A percentile compares a stretch with the other conserved stretches of the same genome.
Evolutionary conservation across 92 coral and sea anemone genomes (phyloP).

Genomic region (Epizoanthus fatuus): DNA sequence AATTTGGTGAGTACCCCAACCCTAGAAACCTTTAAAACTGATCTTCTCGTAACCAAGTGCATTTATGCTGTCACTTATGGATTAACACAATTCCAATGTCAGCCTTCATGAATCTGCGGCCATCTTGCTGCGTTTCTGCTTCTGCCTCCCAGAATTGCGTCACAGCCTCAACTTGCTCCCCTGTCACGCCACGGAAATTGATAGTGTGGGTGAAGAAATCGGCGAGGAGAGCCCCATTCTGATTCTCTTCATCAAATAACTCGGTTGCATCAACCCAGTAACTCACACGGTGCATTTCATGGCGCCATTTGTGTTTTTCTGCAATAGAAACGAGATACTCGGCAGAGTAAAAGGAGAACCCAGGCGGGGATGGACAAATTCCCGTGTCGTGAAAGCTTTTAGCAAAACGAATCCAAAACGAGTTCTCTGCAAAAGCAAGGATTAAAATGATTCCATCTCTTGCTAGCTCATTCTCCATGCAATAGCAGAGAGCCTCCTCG

Average conservation of each 20-base stretch:
- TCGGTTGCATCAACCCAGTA: slow-evolving; percentile 22
- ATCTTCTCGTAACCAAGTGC: no score
- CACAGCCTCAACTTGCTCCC: not conserved
- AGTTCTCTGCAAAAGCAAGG: not conserved
- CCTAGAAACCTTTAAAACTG: no score
- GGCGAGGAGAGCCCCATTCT: slow-evolving; percentile 6
- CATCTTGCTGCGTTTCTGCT: slow-evolving; percentile 16
- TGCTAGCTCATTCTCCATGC: slow-evolving; percentile 12
- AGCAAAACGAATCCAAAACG: not conserved
- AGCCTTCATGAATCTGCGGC: slow-evolving; percentile 17
- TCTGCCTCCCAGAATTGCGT: slow-evolving; percentile 31
- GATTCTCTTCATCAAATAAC: slow-evolving; percentile 7
- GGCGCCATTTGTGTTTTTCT: slow-evolving; percentile 13
- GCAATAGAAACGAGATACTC: slow-evolving; percentile 26
- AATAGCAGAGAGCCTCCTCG: slow-evolving; percentile 1
- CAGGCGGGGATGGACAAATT: not conserved
- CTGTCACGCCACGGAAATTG: slow-evolving; percentile 40
- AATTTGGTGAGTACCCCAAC: no score
- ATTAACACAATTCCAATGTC: slow-evolving; percentile 11
- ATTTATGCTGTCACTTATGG: not conserved
- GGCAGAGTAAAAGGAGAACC: slow-evolving; percentile 1
- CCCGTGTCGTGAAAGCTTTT: not conserved
- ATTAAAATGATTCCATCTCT: not conserved
- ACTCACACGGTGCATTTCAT: slow-evolving; percentile 13
- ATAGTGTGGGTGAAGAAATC: slow-evolving; percentile 30